Evolutionary conservation across 1,140 invertebrate species (phyloP), one percentile per base, ranked within the genome.

Genomic region (Scaptomyza hsui): DNA sequence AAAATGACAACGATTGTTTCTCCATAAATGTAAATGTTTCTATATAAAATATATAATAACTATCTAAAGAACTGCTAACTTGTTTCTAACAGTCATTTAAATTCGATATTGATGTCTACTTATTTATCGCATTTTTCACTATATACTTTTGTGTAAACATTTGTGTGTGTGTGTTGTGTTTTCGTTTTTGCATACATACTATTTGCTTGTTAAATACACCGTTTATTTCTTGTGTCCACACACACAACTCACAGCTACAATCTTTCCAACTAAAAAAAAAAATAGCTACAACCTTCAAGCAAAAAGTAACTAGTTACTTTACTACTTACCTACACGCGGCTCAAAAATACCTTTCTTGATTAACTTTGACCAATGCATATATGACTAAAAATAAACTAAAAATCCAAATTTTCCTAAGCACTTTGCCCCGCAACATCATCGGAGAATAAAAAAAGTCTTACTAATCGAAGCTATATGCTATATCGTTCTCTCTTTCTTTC

Each of bases 341-440:
- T 85, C 82, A 77, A 77, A 77, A 81, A 45, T 75, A 88, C 77
- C 81, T 85, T 86, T 86, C 77, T 86, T 67, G 70, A 86, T 77
- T 71, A 79, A 82, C 74, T 70, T 70, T 82, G 79, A 78, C 79
- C 81, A 65, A 79, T 62, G 59, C 48, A 62, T 51, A 37, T 18
- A 62, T 39, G 15, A 75, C 64, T 63, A 45, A 62, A 64, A 69
- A 56, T 37, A 4, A 24, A 24, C 3, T 24, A 6, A 24, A 24
- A 24, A 24, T 1, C 0, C 24, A 69, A 65, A 65, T 26, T 69
- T 77, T 79, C 61, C 74, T 49, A 52, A 62, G 71, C 73, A 80
- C 73, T 68, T 56, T 52, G 53, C 44, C 68, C 62, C 61, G 60
- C 51, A 55, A 16, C 39, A 44, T 32, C 48, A 13, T 10, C 18